Conservation (phyloP, 2,113 vertebrate genomes). For the Heterochromis multidens region DNA sequence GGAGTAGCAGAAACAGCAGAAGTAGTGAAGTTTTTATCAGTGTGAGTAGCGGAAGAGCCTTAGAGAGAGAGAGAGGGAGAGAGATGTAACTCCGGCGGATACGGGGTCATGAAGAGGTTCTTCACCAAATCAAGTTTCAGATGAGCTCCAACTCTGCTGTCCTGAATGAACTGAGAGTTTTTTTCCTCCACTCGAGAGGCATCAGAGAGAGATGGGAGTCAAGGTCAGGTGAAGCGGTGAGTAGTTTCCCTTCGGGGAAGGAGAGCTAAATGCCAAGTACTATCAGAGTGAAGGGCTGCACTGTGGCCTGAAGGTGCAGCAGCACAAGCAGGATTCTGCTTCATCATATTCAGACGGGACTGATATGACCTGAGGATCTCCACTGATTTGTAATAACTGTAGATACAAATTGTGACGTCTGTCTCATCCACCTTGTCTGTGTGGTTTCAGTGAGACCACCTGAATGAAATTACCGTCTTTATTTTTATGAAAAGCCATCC, state of each 20-base stretch:
- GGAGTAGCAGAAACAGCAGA: neutral
- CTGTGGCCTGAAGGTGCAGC: neutral
- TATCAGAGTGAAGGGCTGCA: neutral
- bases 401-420: neutral
- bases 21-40: neutral
- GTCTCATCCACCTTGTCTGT: neutral
- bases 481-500: neutral
- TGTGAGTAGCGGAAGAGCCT: neutral
- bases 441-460: neutral
- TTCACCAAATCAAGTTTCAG: neutral
- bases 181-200: neutral
- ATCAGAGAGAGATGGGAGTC: neutral
- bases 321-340: neutral
- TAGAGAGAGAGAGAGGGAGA: too few relatives aligned
- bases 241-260: neutral
- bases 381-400: neutral
- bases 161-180: neutral
- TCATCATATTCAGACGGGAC: neutral
- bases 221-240: constrained; percentile 19
- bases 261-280: constrained; percentile 5
- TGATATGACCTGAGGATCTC: neutral
- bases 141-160: neutral
- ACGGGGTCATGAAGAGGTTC: neutral
- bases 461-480: neutral
- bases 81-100: neutral